A percentile compares a stretch with the other conserved stretches of the same genome.
phyloP scores from a whole-genome alignment of 2,797 vertebrate species.

The Centroberyx gerrardi region DNA sequence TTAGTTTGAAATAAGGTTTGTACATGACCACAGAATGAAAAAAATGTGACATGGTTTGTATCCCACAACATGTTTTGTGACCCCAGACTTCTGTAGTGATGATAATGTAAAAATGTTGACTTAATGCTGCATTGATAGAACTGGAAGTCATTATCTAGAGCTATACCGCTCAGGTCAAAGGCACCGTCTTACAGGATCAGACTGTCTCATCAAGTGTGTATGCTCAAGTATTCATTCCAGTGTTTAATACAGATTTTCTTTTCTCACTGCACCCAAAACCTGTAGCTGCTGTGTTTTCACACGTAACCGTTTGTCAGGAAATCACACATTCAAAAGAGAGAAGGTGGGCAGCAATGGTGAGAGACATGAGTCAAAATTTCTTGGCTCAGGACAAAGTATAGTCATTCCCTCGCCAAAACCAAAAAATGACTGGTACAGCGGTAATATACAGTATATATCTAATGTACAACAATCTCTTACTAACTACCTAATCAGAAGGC shows the following conservation, averaged over 20 bases:
- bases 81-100: slow-evolving; percentile 63
- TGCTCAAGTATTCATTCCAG: slow-evolving; percentile 41
- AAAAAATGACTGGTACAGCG: neutral
- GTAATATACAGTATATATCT: slow-evolving; percentile 8
- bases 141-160: neutral
- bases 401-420: neutral
- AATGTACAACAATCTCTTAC: neutral
- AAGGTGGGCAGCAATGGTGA: slow-evolving; percentile 1
- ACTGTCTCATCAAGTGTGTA: slow-evolving; percentile 3
- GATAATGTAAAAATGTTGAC: slow-evolving; percentile 19
- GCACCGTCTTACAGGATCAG: neutral
- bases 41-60: slow-evolving; percentile 4
- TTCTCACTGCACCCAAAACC: slow-evolving; percentile 5
- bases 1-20: neutral
- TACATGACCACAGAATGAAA: neutral
- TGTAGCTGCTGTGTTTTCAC: slow-evolving; percentile 21
- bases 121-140: slow-evolving; percentile 17
- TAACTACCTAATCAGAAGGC: slow-evolving; percentile 23
- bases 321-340: slow-evolving; percentile 25
- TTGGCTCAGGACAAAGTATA: neutral
- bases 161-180: neutral
- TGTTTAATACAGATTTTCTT: slow-evolving; percentile 19
- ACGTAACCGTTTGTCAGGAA: slow-evolving; percentile 18
- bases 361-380: slow-evolving; percentile 35
- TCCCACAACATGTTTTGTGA: slow-evolving; percentile 27